Evolutionary conservation across 2,888 invertebrate genomes (phyloP).

Genomic region (Dicyrtomina minuta): DNA sequence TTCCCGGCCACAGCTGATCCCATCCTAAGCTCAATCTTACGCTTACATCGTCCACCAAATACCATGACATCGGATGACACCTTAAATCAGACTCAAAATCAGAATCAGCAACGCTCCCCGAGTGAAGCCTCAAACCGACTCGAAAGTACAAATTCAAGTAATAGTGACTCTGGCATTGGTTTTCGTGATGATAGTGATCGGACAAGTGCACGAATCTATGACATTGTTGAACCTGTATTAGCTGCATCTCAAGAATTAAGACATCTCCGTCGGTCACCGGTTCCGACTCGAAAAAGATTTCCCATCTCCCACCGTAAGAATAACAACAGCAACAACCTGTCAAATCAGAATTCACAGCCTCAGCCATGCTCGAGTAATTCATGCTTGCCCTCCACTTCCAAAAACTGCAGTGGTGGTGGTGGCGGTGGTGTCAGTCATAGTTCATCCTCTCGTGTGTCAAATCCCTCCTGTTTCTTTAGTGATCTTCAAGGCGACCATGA

Average conservation of each 20-base stretch:
- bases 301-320: constrained; percentile 38
- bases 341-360: constrained; percentile 4
- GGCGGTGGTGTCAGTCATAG: no score
- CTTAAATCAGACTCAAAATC: not conserved
- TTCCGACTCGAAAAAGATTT: constrained; percentile 35
- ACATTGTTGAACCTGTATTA: constrained; percentile 49
- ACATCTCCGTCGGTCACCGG: constrained; percentile 37
- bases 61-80: no score
- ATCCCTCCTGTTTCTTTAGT: constrained; percentile 33
- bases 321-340: constrained; percentile 7
- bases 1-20: constrained; percentile 81
- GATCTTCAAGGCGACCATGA: constrained; percentile 7
- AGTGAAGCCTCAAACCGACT: constrained; percentile 53
- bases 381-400: constrained; percentile 30
- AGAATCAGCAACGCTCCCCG: constrained; percentile 43
- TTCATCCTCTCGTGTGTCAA: constrained; percentile 25
- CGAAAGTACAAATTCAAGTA: constrained; percentile 78
- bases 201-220: constrained; percentile 58
- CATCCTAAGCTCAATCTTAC: constrained; percentile 63
- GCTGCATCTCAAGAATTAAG: constrained; percentile 18
- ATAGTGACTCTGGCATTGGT: constrained; percentile 93
- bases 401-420: constrained; percentile 33
- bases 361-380: constrained; percentile 24
- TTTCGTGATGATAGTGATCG: constrained; percentile 86
- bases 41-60: constrained; percentile 59